phyloP scores from a whole-genome alignment of 1,140 invertebrate genomes.

The Aricia agestis region DNA sequence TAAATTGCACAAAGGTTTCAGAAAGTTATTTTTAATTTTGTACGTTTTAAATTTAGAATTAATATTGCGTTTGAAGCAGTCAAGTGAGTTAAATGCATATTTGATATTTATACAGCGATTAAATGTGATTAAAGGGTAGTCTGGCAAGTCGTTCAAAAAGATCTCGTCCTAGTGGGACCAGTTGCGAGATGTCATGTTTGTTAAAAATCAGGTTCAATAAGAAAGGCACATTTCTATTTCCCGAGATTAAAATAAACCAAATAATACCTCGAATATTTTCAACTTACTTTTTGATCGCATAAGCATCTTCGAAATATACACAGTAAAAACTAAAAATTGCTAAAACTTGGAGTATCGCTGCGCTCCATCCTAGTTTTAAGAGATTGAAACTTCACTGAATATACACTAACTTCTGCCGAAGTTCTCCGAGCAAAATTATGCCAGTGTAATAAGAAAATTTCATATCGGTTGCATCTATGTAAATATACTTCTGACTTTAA shows the following conservation, averaged over 20 bases:
- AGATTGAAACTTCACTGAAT: slow-evolving; percentile 1
- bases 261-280: background rate
- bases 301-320: background rate
- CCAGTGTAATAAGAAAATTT: slow-evolving; percentile 1
- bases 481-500: background rate
- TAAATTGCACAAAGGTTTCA: background rate
- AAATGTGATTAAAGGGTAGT: too few relatives aligned
- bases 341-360: background rate
- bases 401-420: background rate
- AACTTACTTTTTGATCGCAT: background rate
- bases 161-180: too few relatives aligned
- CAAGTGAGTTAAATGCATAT: too few relatives aligned
- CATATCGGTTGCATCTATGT: background rate
- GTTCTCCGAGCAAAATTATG: background rate
- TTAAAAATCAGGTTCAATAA: background rate
- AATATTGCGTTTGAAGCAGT: too few relatives aligned
- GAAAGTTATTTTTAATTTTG: background rate
- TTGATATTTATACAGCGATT: background rate
- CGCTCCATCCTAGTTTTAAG: background rate
- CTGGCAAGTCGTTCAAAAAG: too few relatives aligned
- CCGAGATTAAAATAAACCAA: background rate
- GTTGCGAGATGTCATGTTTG: too few relatives aligned
- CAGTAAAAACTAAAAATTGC: background rate
- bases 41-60: background rate
- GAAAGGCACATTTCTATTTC: background rate